A percentile compares a stretch with the other conserved stretches of the same genome.
phyloP scores from a whole-genome alignment of 1,140 invertebrate species.

The Drosophila lacertosa region DNA sequence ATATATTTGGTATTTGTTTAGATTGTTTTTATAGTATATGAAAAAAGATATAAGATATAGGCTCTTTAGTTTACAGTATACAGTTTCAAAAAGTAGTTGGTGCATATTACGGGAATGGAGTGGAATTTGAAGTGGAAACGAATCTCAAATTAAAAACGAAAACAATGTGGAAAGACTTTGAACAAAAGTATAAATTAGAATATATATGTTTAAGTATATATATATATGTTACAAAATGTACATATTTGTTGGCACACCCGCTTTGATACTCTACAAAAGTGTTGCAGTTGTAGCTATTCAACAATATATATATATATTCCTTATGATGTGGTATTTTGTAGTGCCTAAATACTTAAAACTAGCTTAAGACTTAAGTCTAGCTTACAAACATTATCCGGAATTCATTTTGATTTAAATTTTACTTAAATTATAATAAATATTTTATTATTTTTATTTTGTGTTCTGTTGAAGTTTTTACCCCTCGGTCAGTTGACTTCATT shows the following conservation, averaged over 20 bases:
- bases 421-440: not conserved
- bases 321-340: conserved; percentile 66
- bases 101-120: conserved; percentile 48
- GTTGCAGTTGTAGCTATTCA: conserved; percentile 6
- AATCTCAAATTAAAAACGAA: no score
- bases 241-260: conserved; percentile 82
- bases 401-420: not conserved
- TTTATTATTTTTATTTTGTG: not conserved
- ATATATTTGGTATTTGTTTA: conserved; percentile 61
- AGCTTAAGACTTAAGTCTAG: conserved; percentile 38
- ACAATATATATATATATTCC: not conserved
- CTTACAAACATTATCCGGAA: conserved; percentile 1
- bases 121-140: conserved; percentile 18
- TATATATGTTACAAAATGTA: conserved; percentile 66
- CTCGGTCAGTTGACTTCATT: conserved; percentile 62
- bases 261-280: conserved; percentile 68
- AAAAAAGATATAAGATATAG: conserved; percentile 82
- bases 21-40: conserved; percentile 58
- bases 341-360: conserved; percentile 10
- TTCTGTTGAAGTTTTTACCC: conserved; percentile 2
- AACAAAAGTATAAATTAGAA: not conserved
- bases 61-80: conserved; percentile 78
- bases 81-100: conserved; percentile 60
- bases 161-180: not conserved
- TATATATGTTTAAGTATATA: conserved; percentile 4